Percentiles rank a stretch among this genome's conserved stretches.
Conservation (phyloP, 2,888 invertebrate species). For the Luperina nickerlii region DNA sequence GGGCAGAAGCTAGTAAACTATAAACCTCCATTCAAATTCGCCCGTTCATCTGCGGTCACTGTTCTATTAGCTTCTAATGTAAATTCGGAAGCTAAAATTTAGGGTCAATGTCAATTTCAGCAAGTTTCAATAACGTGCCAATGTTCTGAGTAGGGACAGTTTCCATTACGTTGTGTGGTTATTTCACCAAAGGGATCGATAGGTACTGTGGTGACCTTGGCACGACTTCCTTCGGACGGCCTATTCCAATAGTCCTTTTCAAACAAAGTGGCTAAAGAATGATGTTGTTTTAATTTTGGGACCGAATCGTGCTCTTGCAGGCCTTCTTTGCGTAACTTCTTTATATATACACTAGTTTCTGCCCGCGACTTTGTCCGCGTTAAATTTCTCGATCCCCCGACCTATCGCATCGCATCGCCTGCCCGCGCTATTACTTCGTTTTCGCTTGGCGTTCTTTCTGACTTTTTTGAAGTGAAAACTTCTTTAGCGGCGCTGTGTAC, state of each 20-base stretch:
- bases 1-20: too few species aligned
- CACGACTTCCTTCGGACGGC: constrained; percentile 8
- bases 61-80: constrained; percentile 41
- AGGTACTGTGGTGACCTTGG: constrained; percentile 5
- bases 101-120: constrained; percentile 49
- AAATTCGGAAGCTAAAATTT: constrained; percentile 42
- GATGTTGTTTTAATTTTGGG: constrained; percentile 24
- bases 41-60: constrained; percentile 16
- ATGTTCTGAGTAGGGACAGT: constrained; percentile 56
- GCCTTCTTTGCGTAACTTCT: neutral
- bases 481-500: too few species aligned
- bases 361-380: too few species aligned
- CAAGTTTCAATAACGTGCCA: constrained; percentile 57
- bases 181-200: constrained; percentile 30
- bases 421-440: too few species aligned
- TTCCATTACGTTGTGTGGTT: constrained; percentile 47
- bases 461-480: too few species aligned
- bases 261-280: constrained; percentile 18
- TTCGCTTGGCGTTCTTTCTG: too few species aligned
- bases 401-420: too few species aligned
- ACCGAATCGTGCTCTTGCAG: neutral
- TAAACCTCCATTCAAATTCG: constrained; percentile 8
- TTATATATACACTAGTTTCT: too few species aligned
- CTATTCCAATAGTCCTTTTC: constrained; percentile 18
- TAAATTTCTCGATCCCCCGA: too few species aligned